Evolutionary conservation across 2,113 vertebrate genomes (phyloP), one percentile per base, ranked within the genome.

Genomic region (Pachycephala philippinensis): DNA sequence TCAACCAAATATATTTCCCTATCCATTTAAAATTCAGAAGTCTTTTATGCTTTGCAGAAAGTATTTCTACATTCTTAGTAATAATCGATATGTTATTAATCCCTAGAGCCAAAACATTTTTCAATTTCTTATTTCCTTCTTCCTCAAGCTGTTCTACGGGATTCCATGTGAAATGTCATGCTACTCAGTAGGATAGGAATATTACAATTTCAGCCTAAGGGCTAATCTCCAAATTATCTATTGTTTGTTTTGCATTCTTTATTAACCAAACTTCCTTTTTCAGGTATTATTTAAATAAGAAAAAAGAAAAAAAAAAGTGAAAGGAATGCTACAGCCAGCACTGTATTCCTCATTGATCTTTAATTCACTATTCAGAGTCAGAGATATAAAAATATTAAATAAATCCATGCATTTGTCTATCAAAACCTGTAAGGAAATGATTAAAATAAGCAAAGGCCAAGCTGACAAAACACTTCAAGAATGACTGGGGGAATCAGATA

Each of bases 371-470:
- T 83, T 81, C 76, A 66, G 65, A 93, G 12, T 47, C 30, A 87
- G 35, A 93, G 22, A 79, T 53, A 80, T 30, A 83, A 87, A 19
- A 92, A 31, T 72, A 28, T 86, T 85, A 88, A 90, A 44, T 70
- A 89, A 92, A 93, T 71, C 24, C 39, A 69, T 59, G 50, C 22
- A 92, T 84, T 95, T 84, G 5, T 85, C 83, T 80, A 7, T 83
- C 54, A 89, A 27, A 70, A 87, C 35, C 72, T 63, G 20, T 49
- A 63, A 91, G 50, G 44, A 50, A 95, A 96, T 78, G 87, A 95
- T 96, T 93, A 94, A 97, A 97, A 93, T 80, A 94, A 94, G 77
- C 49, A 89, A 96, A 96, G 33, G 4, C 30, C 75, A 85, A 77
- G 76, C 78, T 95, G 35, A 83, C 57, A 79, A 93, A 97, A 93